A percentile compares a stretch with the other conserved stretches of the same genome.
Evolutionary conservation across 1,140 invertebrate genomes (phyloP).

Genomic region (Daktulosphaira vitifoliae): DNA sequence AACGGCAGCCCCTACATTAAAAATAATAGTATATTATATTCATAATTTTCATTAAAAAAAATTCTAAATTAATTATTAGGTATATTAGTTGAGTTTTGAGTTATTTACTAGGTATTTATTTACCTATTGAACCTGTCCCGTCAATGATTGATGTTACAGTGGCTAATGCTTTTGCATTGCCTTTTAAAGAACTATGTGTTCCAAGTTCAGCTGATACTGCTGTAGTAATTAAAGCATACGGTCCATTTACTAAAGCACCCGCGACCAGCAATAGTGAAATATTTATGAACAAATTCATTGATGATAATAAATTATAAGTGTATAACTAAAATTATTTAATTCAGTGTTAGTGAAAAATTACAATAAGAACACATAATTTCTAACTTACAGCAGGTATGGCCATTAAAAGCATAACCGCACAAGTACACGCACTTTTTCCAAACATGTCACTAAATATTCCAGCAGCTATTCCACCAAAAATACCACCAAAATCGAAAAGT

Average conservation of each 20-base stretch:
- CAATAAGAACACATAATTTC: neutral
- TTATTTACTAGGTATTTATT: conserved; percentile 35
- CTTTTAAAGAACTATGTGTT: conserved; percentile 72
- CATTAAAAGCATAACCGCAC: conserved; percentile 67
- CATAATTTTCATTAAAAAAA: neutral
- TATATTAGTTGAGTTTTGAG: neutral
- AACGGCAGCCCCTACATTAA: conserved; percentile 73
- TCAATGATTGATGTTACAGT: conserved; percentile 96
- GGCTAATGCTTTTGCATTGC: conserved; percentile 80
- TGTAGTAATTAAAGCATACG: conserved; percentile 92
- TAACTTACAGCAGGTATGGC: conserved; percentile 55
- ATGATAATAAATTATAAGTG: conserved; percentile 8
- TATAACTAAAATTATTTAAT: neutral
- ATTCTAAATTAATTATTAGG: neutral
- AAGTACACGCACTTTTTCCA: conserved; percentile 75
- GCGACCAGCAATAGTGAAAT: conserved; percentile 61
- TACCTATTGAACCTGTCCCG: conserved; percentile 85
- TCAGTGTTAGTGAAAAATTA: neutral
- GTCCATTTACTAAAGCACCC: conserved; percentile 85
- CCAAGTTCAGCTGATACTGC: conserved; percentile 91
- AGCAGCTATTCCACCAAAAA: conserved; percentile 78
- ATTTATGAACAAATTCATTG: neutral
- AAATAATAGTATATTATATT: conserved; percentile 10
- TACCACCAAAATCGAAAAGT: conserved; percentile 85
- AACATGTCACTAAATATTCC: conserved; percentile 75